Evolutionary conservation across 2,888 invertebrate species (phyloP), one percentile per base, ranked within the genome.

Genomic region (Brachynemurus nebulosus): DNA sequence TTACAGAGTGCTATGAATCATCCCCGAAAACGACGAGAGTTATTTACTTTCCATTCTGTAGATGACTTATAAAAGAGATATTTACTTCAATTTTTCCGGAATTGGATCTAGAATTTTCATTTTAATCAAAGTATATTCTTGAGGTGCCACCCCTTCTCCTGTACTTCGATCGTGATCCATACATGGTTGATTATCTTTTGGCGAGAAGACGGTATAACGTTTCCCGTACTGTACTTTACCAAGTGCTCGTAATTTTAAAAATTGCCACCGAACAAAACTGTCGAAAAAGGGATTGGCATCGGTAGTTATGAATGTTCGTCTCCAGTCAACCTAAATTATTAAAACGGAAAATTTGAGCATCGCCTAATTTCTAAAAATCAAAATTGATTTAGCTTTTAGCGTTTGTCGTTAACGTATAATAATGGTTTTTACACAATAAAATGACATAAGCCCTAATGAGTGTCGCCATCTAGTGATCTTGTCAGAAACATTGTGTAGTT

Each of bases 111-210:
- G 56, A 4, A 93, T 65, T 63, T 81, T 80, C 80, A 99, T 83
- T 68, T 98, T 98, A 47, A 99, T 78, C 1, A 98, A 70, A 2
- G 95, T 96, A 59, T 98, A 99, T 64, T 98, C 98, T 64, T 96
- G 96, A 1, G 96, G 92, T 0, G 92, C 97, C 4, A 96, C 96
- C 38, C 96, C 97, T 69, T 99, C 98, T 0, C 98, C 98, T 2
- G 80, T 71, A 33, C 89, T 81, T 54, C 98, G 76, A 64, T 99
- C 98, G 61, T 99, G 98, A 64, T 99, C 98, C 98, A 99, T 98
- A 61, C 98, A 99, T 0, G 98, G 97, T 62, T 99, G 98, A 7
- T 84, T 84, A 66, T 99, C 98, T 57, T 86, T 78, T 0, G 96
- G 93, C 0, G 96, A 97, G 65, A 78, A 99, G 51, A 99, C 86